These are phyloP conservation scores for Drosophila histrio DNA, from an alignment of 2,888 invertebrate species.

Conservation along the genomic window DNA sequence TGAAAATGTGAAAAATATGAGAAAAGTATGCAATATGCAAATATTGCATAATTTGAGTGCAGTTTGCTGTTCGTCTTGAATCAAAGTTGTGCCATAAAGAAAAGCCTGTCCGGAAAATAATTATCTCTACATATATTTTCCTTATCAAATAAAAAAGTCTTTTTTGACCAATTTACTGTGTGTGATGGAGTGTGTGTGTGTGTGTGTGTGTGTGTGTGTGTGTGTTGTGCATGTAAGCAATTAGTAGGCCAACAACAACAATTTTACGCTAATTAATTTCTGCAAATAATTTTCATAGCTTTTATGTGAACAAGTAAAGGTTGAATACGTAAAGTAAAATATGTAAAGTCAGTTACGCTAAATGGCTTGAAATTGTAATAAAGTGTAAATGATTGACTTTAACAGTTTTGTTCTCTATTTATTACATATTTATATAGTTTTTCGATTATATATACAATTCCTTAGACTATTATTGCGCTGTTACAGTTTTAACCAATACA, in stretches of 20 bases:
- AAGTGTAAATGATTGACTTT: too few species aligned
- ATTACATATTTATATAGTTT: too few species aligned
- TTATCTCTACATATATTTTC: background rate
- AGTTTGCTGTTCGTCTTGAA: slow-evolving; percentile 48
- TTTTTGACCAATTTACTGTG: slow-evolving; percentile 1
- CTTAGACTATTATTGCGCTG: too few species aligned
- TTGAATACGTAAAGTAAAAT: background rate
- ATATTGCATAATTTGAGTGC: slow-evolving; percentile 63
- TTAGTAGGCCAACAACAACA: slow-evolving; percentile 9
- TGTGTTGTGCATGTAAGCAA: slow-evolving; percentile 9
- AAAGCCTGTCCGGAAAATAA: background rate
- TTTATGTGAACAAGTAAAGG: background rate
- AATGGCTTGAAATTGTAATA: too few species aligned
- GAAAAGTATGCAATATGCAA: slow-evolving; percentile 38
- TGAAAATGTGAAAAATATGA: slow-evolving; percentile 35
- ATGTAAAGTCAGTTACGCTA: background rate
- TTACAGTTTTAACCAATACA: too few species aligned
- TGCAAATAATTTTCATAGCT: background rate
- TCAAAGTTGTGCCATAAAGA: slow-evolving; percentile 20
- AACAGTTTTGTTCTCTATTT: too few species aligned
- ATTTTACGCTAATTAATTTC: slow-evolving; percentile 32
- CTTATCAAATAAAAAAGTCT: background rate
- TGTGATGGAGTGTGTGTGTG: background rate
- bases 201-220: background rate
- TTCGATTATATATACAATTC: too few species aligned